Evolutionary conservation across 1,140 invertebrate genomes (phyloP).

Genomic region (Heliothis subflexa): DNA sequence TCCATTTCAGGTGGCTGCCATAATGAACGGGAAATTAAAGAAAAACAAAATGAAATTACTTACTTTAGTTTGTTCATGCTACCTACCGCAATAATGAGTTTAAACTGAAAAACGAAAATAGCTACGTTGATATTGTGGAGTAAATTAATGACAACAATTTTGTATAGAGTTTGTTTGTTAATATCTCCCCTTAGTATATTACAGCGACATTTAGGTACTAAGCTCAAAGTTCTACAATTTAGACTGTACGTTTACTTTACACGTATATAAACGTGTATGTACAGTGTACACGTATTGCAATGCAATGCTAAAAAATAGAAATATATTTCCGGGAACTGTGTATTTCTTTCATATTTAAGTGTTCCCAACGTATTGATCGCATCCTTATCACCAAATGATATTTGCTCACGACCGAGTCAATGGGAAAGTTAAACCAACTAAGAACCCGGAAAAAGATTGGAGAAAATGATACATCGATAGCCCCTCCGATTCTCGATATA

Average conservation of each 20-base stretch:
- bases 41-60: conserved; percentile 10
- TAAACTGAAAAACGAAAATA: neutral
- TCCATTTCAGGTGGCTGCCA: conserved; percentile 24
- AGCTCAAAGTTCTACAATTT: too few species aligned
- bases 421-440: neutral
- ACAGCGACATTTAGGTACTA: neutral
- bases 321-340: too few species aligned
- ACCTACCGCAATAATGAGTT: neutral
- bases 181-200: too few species aligned
- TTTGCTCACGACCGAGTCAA: neutral
- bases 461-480: conserved; percentile 15
- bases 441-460: conserved; percentile 17
- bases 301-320: too few species aligned
- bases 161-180: neutral
- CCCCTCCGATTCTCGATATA: conserved; percentile 12
- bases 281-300: too few species aligned
- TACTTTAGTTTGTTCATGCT: neutral
- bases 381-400: neutral
- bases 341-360: neutral
- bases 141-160: too few species aligned
- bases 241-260: too few species aligned
- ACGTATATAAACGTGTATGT: too few species aligned
- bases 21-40: conserved; percentile 31
- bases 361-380: neutral
- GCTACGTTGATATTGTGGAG: neutral